Evolutionary conservation across 2,113 vertebrate species (phyloP).

Genomic region (Pungitius pungitius): DNA sequence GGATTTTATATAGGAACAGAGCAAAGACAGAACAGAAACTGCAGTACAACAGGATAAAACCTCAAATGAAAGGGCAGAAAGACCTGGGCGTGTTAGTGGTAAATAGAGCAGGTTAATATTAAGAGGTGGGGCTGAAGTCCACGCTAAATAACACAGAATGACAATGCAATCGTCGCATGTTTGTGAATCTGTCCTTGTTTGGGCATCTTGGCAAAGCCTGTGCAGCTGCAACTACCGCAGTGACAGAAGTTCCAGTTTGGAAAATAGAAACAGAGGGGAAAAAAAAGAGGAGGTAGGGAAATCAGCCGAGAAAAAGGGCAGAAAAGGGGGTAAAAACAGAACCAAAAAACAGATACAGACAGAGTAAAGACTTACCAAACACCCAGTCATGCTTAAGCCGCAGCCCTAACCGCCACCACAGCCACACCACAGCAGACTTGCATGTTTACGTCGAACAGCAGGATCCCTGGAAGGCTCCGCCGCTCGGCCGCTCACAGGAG

Average conservation of each 20-base stretch:
- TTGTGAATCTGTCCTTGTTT: conserved; percentile 68
- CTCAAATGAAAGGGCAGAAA: conserved; percentile 25
- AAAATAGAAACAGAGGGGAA: conserved; percentile 13
- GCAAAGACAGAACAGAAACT: conserved; percentile 19
- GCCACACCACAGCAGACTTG: conserved; percentile 24
- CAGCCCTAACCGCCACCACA: conserved; percentile 32
- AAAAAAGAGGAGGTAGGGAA: neutral
- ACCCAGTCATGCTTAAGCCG: conserved; percentile 50
- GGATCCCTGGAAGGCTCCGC: conserved; percentile 67
- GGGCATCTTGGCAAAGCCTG: conserved; percentile 66
- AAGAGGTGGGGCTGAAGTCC: conserved; percentile 13
- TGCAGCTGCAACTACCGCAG: conserved; percentile 35
- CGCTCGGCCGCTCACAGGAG: conserved; percentile 71
- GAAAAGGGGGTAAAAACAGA: neutral
- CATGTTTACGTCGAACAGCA: conserved; percentile 62
- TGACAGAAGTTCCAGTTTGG: conserved; percentile 41
- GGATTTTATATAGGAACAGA: conserved; percentile 36
- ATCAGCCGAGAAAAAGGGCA: neutral
- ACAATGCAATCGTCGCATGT: conserved; percentile 38
- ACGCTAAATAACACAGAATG: conserved; percentile 37
- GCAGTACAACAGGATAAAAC: conserved; percentile 21
- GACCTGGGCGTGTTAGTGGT: conserved; percentile 18
- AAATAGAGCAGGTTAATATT: neutral
- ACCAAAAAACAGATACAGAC: conserved; percentile 11
- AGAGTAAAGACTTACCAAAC: conserved; percentile 64